Evolutionary conservation across 1,140 invertebrate species (phyloP).

Genomic region (Mactra quadrangularis): DNA sequence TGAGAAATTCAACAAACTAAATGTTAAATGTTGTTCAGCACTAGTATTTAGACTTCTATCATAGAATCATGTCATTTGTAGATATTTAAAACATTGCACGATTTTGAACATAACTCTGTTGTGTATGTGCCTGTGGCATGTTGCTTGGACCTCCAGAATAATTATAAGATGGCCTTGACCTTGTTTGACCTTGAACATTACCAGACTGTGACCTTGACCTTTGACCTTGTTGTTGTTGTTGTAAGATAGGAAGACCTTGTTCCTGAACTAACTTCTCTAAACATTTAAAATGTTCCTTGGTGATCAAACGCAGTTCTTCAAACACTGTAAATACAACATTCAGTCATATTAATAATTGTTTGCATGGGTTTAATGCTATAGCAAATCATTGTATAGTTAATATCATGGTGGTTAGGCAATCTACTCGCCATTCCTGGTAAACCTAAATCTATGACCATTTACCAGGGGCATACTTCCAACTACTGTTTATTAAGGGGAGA

Average conservation of each 20-base stretch:
- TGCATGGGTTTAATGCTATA: too few species aligned
- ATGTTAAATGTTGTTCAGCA: too few species aligned
- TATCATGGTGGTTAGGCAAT: too few species aligned
- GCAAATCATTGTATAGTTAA: too few species aligned
- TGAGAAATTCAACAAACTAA: too few species aligned
- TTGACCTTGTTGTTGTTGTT: constrained; percentile 58
- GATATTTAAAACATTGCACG: constrained; percentile 50
- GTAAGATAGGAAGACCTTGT: constrained; percentile 64
- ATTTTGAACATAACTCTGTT: constrained; percentile 25
- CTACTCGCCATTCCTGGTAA: too few species aligned
- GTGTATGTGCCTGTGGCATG: not conserved
- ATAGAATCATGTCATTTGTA: too few species aligned
- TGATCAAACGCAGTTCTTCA: constrained; percentile 75
- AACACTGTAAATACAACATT: constrained; percentile 72
- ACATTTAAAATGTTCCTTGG: constrained; percentile 69
- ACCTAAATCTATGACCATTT: too few species aligned
- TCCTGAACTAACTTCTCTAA: constrained; percentile 68
- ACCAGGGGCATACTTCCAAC: too few species aligned
- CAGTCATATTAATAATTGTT: too few species aligned
- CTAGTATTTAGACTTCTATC: too few species aligned
- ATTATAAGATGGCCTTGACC: constrained; percentile 42
- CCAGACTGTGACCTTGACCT: constrained; percentile 22
- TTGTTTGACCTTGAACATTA: not conserved
- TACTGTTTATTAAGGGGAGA: too few species aligned
- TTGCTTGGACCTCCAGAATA: not conserved